Percentiles rank a stretch among this genome's conserved stretches.
These are phyloP conservation scores for Orthonyx spaldingii DNA, from an alignment of 2,113 vertebrate species.

Conservation along the genomic window DNA sequence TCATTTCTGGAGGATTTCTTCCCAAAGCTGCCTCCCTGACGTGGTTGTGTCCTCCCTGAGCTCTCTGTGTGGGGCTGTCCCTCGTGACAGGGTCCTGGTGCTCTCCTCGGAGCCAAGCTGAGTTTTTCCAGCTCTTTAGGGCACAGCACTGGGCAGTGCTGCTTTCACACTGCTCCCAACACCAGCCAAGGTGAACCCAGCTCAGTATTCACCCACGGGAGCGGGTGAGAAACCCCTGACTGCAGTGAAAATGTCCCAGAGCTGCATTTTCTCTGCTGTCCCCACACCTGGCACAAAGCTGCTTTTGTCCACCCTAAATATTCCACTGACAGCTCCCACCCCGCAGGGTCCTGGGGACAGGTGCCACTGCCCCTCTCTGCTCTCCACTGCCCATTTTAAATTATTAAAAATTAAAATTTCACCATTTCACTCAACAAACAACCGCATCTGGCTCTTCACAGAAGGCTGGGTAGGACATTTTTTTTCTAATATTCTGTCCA, in stretches of 20 bases:
- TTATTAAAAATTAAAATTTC: not conserved
- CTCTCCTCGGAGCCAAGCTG: not conserved
- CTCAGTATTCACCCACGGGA: not conserved
- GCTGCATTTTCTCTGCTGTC: not conserved
- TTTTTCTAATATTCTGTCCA: not conserved
- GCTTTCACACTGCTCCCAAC: not conserved
- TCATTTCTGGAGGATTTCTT: not conserved
- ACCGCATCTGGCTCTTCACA: not conserved
- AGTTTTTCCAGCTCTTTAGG: not conserved
- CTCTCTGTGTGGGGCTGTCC: not conserved
- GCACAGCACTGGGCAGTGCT: not conserved
- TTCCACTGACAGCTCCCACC: not conserved
- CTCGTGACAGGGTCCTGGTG: not conserved
- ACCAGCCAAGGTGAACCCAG: not conserved
- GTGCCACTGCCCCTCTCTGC: not conserved
- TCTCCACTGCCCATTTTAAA: not conserved
- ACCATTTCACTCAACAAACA: not conserved
- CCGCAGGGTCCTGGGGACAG: not conserved
- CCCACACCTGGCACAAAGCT: not conserved
- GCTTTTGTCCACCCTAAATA: not conserved
- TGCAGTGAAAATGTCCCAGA: not conserved
- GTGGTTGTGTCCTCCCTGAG: rapidly evolving
- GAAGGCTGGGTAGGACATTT: not conserved
- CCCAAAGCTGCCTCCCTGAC: not conserved
- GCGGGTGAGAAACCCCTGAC: not conserved